Percentiles rank a stretch among this genome's conserved stretches.
phyloP scores from a whole-genome alignment of 1,140 invertebrate species.

The Caenorhabditis brenneri region DNA sequence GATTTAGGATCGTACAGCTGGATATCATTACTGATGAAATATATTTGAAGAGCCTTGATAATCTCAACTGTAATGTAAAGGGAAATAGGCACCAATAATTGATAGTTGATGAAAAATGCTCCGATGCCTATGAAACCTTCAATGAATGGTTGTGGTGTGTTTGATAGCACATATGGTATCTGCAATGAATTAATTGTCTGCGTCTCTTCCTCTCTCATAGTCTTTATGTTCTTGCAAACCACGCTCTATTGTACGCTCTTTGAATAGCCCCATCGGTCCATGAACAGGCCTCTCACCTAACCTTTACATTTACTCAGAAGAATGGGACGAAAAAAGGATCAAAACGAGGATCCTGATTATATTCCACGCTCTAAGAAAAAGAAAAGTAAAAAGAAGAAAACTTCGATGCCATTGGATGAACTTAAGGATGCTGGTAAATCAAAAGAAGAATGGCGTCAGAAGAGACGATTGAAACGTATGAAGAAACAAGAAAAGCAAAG shows the following conservation, averaged over 20 bases:
- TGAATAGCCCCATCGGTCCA: no score
- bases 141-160: slow-evolving; percentile 78
- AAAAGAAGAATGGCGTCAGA: background rate
- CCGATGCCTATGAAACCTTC: slow-evolving; percentile 72
- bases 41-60: slow-evolving; percentile 92
- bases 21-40: slow-evolving; percentile 48
- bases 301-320: no score
- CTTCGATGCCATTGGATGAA: background rate
- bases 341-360: slow-evolving; percentile 73
- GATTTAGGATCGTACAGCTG: slow-evolving; percentile 47
- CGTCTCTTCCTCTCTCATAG: no score
- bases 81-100: slow-evolving; percentile 93
- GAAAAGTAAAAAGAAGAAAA: background rate
- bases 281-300: no score
- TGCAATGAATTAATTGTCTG: background rate
- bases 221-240: background rate
- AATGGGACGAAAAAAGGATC: no score
- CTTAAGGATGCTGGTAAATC: background rate
- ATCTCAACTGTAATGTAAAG: slow-evolving; percentile 95
- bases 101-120: slow-evolving; percentile 70
- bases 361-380: background rate
- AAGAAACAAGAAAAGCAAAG: slow-evolving; percentile 6
- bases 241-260: no score
- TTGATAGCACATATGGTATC: slow-evolving; percentile 26
- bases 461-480: background rate